Evolutionary conservation across 2,797 vertebrate genomes (phyloP).

Genomic region (Meriones psammophilus): DNA sequence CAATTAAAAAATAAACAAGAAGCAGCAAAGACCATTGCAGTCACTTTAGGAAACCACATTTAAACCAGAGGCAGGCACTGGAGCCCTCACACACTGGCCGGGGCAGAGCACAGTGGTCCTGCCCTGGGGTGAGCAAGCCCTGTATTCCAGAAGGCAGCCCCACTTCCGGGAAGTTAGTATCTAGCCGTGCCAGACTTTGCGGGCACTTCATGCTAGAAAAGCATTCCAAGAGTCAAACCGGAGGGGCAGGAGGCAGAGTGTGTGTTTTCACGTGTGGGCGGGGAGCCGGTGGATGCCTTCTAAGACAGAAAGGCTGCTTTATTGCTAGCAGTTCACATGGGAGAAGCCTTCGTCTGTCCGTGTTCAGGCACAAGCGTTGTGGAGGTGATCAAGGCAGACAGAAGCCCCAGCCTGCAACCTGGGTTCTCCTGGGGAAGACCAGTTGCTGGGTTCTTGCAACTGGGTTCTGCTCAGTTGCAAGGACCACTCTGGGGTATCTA

Average conservation of each 20-base stretch:
- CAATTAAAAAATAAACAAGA: neutral
- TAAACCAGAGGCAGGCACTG: neutral
- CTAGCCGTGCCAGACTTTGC: constrained; percentile 81
- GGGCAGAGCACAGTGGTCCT: too few species aligned
- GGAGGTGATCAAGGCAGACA: constrained; percentile 95
- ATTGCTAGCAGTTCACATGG: constrained; percentile 91
- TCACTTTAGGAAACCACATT: neutral
- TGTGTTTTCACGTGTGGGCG: constrained; percentile 89
- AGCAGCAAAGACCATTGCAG: neutral
- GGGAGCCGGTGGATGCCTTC: constrained; percentile 90
- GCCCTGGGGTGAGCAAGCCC: neutral
- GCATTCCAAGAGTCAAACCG: constrained; percentile 93
- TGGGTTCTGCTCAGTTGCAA: too few species aligned
- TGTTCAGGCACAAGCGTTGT: constrained; percentile 91
- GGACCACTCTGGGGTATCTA: neutral
- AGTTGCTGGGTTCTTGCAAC: constrained; percentile 44
- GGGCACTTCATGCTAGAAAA: constrained; percentile 75
- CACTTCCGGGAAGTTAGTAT: constrained; percentile 83
- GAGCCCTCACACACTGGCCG: neutral
- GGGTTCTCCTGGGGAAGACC: constrained; percentile 70
- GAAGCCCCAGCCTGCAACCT: constrained; percentile 89
- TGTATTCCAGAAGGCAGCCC: constrained; percentile 78
- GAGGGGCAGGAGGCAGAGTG: constrained; percentile 89
- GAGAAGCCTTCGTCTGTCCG: constrained; percentile 90
- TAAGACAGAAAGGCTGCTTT: constrained; percentile 85